Conservation (phyloP, 2,113 vertebrate genomes). For the Ariopsis seemanni region DNA sequence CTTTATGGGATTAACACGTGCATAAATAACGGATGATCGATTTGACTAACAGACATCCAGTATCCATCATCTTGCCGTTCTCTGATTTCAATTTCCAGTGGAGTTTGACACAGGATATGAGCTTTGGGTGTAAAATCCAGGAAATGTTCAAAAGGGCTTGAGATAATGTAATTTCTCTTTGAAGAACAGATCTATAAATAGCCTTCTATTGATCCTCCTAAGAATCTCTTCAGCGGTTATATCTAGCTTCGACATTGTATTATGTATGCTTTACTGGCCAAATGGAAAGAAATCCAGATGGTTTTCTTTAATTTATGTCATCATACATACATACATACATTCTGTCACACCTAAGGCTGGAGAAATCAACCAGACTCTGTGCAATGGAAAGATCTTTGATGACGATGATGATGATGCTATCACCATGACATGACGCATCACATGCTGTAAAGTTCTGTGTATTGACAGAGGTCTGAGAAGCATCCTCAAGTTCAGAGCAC, state of each 20-base stretch:
- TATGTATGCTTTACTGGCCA: not conserved
- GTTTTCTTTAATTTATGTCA: too few species aligned
- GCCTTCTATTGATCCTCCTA: not conserved
- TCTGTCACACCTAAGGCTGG: not conserved
- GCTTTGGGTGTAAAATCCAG: not conserved
- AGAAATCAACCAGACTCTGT: not conserved
- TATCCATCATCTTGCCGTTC: not conserved
- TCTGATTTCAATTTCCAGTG: not conserved
- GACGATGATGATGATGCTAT: not conserved
- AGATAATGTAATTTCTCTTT: not conserved
- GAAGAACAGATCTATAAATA: not conserved
- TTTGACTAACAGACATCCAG: not conserved
- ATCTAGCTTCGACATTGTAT: not conserved
- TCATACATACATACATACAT: too few species aligned
- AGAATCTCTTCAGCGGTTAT: not conserved
- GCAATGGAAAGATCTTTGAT: not conserved
- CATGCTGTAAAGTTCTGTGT: conserved; percentile 13
- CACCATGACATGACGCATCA: not conserved
- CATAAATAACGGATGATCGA: not conserved
- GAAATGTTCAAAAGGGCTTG: not conserved
- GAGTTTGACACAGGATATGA: conserved; percentile 17
- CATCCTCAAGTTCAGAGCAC: not conserved
- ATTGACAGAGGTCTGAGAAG: not conserved
- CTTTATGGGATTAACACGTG: not conserved
- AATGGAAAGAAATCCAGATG: not conserved